phyloP scores from a whole-genome alignment of 2,797 vertebrate genomes.

The Ctenosaura bakeri region DNA sequence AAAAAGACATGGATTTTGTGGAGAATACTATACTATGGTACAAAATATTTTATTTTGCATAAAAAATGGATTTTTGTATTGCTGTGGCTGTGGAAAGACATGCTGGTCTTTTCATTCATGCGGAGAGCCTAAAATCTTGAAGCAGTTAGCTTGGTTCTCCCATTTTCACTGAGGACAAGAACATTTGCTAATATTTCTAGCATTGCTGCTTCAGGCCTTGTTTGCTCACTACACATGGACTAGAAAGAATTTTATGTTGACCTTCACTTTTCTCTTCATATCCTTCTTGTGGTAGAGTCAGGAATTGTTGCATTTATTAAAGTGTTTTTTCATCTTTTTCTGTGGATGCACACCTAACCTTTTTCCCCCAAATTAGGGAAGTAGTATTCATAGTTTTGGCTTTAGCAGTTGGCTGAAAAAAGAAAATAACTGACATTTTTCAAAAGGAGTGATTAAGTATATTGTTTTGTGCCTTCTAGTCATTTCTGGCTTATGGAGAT shows the following conservation, averaged over 20 bases:
- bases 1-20: too few relatives aligned
- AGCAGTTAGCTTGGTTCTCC: too few relatives aligned
- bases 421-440: background rate
- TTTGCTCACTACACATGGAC: background rate
- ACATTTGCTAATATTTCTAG: too few relatives aligned
- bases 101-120: too few relatives aligned
- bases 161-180: too few relatives aligned
- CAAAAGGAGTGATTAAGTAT: slow-evolving; percentile 9
- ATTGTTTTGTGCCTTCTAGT: too few relatives aligned
- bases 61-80: too few relatives aligned
- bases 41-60: too few relatives aligned
- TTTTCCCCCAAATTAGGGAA: background rate
- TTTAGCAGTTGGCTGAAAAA: background rate
- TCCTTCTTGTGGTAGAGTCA: slow-evolving; percentile 2
- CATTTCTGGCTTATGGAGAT: too few relatives aligned
- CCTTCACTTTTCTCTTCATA: background rate
- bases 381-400: slow-evolving; percentile 2
- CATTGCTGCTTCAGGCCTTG: background rate
- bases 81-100: too few relatives aligned
- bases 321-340: slow-evolving; percentile 10
- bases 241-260: background rate
- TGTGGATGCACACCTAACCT: accelerated
- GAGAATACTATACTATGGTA: too few relatives aligned
- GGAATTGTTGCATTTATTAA: background rate
- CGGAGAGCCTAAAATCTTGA: too few relatives aligned